Evolutionary conservation across 2,797 vertebrate genomes (phyloP), one percentile per base, ranked within the genome.

Genomic region (Rhinella marina): DNA sequence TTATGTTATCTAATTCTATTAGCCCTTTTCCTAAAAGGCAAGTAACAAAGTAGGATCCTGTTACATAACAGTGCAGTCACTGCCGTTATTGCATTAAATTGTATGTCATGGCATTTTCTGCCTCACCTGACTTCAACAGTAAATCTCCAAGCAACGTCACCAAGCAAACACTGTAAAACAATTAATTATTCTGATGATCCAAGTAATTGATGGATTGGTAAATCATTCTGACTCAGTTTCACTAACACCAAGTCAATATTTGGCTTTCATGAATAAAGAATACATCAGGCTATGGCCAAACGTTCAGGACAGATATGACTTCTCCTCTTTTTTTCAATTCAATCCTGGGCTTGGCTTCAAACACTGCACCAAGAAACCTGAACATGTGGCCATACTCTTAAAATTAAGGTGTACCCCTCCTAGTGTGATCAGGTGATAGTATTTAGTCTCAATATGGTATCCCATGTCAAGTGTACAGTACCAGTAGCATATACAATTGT

Each of bases 141-240:
- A 83, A 83, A 83, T 83, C 70, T 61, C 56, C 82, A 27, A 50
- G 82, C 50, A 84, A 54, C 54, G 27, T 70, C 50, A 84, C 52
- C 72, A 73, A 70, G 82, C 54, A 50, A 59, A 72, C 27, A 41
- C 82, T 59, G 19, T 62, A 62, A 75, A 84, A 50, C 70, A 23
- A 84, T 84, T 61, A n/a, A 76, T 84, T 84, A 75, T 82, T 50
- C 52, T 54, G 50, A 70, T 17, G 25, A 9, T 54, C 56, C 14
- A 56, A 52, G 25, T 6, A 56, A 70, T 73, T 84, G 70, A 73
- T 75, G 32, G 27, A 25, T 75, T 32, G 61, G 32, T 84, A 75
- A 75, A 84, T 84, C 70, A 75, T 48, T 84, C 23, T 70, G 70
- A 57, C 16, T 84, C 14, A 17, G n/a, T 48, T 17, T 23, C 48